Evolutionary conservation across 1,140 invertebrate genomes (phyloP).

Genomic region (Cyclargus thomasi): DNA sequence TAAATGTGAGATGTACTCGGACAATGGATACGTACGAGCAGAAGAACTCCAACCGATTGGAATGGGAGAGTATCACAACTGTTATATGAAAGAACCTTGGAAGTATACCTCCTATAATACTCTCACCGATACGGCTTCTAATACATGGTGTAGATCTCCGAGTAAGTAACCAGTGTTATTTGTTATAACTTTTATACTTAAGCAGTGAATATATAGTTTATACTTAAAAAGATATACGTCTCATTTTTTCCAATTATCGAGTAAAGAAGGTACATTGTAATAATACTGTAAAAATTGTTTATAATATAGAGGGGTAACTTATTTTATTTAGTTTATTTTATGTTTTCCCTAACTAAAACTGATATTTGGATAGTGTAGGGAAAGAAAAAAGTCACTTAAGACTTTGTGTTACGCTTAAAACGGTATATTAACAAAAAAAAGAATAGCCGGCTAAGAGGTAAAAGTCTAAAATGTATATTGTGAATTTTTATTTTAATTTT

Average conservation of each 20-base stretch:
- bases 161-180: constrained; percentile 71
- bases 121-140: constrained; percentile 78
- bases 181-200: no score
- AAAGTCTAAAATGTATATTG: neutral
- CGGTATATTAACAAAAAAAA: neutral
- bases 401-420: neutral
- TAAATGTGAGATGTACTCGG: constrained; percentile 77
- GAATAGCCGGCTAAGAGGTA: neutral
- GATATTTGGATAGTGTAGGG: no score
- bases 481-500: neutral
- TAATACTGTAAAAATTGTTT: no score
- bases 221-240: no score
- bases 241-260: no score
- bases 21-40: constrained; percentile 77
- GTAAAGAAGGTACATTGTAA: no score
- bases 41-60: constrained; percentile 54
- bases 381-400: neutral
- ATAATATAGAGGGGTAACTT: no score
- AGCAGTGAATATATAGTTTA: no score
- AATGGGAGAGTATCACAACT: constrained; percentile 43
- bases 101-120: constrained; percentile 73
- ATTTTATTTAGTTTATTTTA: no score
- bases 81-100: constrained; percentile 77
- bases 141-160: constrained; percentile 78
- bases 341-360: no score